Evolutionary conservation across 2,888 invertebrate genomes (phyloP), one percentile per base, ranked within the genome.

Genomic region (Dioctria linearis): DNA sequence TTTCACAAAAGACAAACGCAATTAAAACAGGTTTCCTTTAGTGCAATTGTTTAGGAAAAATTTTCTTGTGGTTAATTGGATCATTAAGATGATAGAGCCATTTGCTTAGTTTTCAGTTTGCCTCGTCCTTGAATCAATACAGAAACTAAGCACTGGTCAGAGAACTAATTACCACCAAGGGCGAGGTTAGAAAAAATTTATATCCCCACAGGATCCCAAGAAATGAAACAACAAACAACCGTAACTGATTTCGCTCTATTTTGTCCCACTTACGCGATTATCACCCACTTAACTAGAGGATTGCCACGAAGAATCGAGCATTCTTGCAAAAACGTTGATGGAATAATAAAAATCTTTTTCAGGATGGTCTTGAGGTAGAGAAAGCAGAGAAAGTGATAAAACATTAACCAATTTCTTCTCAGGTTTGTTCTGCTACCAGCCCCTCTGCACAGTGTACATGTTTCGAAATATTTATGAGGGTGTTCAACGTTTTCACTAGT

Each of bases 181-280:
- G 49, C 8, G 49, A 9, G 69, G 67, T 46, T 3, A 13, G 69
- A 6, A 42, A 61, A 61, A 69, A 69, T 39, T 59, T 59, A 65
- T 59, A 67, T 59, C n/a, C 39, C 42, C 54, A 39, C 39, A 54
- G 54, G 57, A 40, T 73, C 73, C 54, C 54, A 79, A 67, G 25
- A 78, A 78, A 65, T 49, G 63, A 78, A 78, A 46, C 49, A 66
- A 51, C 63, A 63, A 65, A 39, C 46, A 81, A 49, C 75, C 51
- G 57, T 65, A 80, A 80, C 80, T 75, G 76, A 80, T 81, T 76
- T 76, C 71, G 49, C 76, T 61, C 73, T 79, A 80, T 82, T 78
- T 80, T 57, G 73, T 78, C 67, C 80, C 80, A 75, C 82, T 80
- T 82, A 82, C 80, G 80, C 73, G 82, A 82, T 82, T 82, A 82